Evolutionary conservation across 2,113 vertebrate species (phyloP).

Genomic region (Zosterops borbonicus): DNA sequence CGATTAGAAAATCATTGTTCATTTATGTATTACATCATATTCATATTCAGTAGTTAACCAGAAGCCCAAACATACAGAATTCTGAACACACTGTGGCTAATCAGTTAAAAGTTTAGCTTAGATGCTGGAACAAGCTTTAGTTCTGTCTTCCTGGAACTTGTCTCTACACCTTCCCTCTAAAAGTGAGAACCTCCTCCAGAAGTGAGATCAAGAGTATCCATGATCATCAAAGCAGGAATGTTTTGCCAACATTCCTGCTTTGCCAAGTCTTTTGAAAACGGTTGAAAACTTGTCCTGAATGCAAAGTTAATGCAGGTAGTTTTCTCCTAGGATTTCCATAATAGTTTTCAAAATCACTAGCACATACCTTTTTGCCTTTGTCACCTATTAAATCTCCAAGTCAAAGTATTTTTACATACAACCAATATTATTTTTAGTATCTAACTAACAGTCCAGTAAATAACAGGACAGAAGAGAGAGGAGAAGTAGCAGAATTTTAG

Average conservation of each 20-base stretch:
- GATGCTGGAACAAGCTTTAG: not conserved
- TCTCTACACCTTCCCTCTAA: not conserved
- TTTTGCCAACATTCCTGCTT: not conserved
- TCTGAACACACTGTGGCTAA: not conserved
- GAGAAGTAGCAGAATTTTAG: not conserved
- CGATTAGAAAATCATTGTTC: not conserved
- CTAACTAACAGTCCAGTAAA: not conserved
- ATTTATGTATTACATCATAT: not conserved
- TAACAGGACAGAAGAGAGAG: not conserved
- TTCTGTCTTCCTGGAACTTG: not conserved
- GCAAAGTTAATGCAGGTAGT: not conserved
- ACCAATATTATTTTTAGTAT: not conserved
- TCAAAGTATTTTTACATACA: not conserved
- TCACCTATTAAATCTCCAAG: not conserved
- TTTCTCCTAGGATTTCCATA: not conserved
- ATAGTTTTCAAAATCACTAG: not conserved
- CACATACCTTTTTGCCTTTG: not conserved
- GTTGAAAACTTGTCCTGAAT: not conserved
- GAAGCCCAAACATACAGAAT: not conserved
- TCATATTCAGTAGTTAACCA: not conserved
- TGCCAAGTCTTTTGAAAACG: not conserved
- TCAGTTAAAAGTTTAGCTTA: not conserved
- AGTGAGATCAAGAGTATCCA: not conserved
- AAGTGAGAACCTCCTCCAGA: not conserved
- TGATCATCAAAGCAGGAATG: not conserved